Evolutionary conservation across 2,888 invertebrate genomes (phyloP).

Genomic region (Ophion obscuratus): DNA sequence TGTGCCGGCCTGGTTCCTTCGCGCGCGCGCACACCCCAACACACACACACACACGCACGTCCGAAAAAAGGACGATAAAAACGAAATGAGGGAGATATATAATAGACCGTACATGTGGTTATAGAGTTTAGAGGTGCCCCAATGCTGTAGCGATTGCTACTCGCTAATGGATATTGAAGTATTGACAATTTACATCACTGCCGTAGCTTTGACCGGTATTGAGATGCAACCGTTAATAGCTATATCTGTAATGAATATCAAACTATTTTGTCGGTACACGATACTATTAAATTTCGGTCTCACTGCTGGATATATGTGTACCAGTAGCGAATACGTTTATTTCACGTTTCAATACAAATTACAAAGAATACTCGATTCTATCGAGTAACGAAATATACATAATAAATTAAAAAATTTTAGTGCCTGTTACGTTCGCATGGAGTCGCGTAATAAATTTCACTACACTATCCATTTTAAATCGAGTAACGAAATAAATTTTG

Average conservation of each 20-base stretch:
- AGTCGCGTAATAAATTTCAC: too few relatives aligned
- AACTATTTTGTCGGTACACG: not conserved
- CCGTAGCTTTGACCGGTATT: not conserved
- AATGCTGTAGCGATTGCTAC: not conserved
- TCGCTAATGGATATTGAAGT: not conserved
- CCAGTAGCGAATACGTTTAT: too few relatives aligned
- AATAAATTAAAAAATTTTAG: too few relatives aligned
- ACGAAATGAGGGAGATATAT: not conserved
- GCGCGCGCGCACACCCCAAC: constrained; percentile 33
- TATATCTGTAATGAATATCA: not conserved
- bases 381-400: too few relatives aligned
- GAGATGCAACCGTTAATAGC: not conserved
- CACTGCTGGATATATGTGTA: too few relatives aligned
- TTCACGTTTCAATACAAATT: too few relatives aligned
- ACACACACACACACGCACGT: not conserved
- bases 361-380: too few relatives aligned
- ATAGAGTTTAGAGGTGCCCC: not conserved
- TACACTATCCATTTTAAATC: too few relatives aligned
- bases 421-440: too few relatives aligned
- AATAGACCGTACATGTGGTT: not conserved
- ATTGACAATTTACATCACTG: not conserved
- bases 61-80: not conserved
- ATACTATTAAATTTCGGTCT: too few relatives aligned
- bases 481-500: too few relatives aligned
- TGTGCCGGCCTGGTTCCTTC: constrained; percentile 54